Evolutionary conservation across 2,797 vertebrate species (phyloP), one percentile per base, ranked within the genome.

Genomic region (Nothura maculosa): DNA sequence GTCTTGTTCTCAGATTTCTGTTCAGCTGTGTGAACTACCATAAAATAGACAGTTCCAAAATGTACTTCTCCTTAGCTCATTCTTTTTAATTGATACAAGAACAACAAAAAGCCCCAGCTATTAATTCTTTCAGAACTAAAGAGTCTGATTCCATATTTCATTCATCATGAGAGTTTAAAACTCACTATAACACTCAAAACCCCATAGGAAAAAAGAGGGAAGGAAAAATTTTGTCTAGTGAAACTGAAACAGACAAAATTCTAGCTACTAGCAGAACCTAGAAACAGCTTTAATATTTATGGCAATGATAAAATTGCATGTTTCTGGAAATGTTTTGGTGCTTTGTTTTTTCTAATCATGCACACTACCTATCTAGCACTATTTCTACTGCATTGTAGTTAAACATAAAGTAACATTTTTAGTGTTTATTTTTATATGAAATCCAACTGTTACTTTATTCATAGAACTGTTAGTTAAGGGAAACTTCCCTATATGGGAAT

Each of bases 1-100:
- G 92, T 92, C 94, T 91, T 80, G n/a, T 96, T 97, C 97, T 98
- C 97, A 89, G 93, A 96, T 98, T 98, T 97, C 97, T 96, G 86
- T 95, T 97, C 55, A 2, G 92, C 95, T 96, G 94, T 94, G 96
- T 96, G 97, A 98, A 96, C 96, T 96, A 97, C 91, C 83, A 95
- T 94, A 96, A 97, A 97, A 92, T 87, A 96, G 89, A 96, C 27
- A 0, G 88, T 92, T 97, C 70, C 90, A 97, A 97, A 97, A 96
- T 68, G 38, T 81, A 73, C 82, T 92, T 72, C 91, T 97, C 94
- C 85, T 93, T 83, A 48, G 30, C 21, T 92, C 73, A 76, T 67
- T 87, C 70, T 79, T 94, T 94, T 90, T 84, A 93, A 94, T 84
- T 94, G 87, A 95, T 92, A 87, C 45, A 92, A 91, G 69, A 89